Base-by-base conservation (phyloP, 2,888 invertebrate genomes). In the Leptopterna dolabrata region DNA sequence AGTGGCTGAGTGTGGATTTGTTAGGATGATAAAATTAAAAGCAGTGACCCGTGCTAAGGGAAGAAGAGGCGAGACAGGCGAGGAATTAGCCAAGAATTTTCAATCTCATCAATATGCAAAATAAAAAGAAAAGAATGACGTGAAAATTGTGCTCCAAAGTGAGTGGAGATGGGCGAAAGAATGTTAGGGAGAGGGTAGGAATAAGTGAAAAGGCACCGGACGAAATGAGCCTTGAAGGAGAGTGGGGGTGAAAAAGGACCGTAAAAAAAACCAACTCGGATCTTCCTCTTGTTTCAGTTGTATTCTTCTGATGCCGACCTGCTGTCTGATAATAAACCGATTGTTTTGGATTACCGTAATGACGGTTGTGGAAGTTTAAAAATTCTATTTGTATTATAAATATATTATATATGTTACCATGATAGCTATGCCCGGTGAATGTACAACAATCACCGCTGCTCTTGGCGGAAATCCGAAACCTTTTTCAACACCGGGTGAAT, bases 71-170 rank as follows among this genome's bases (percentile, higher is more conserved):
- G 30, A 41, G 41, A 41, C 73, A 36, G 63, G 3, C 63, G 63
- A 63, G 36, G 30, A 78, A 78, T 78, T 78, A 78, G 41, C 43
- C 19, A 47, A 45, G 78, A 78, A 78, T 47, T 47, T 47, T 78
- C 78, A 43, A 78, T 45, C 78, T 78, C 78, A 78, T 78, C 78
- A 78, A 78, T 78, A 78, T 78, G 78, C 78, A 78, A 78, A 78
- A 78, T 78, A 78, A 78, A 78, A 78, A 19, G 78, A 45, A 45
- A 19, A 27, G 78, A 78, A 78, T 43, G 78, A 78, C 78, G 78
- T 78, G 78, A 78, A 78, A 78, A 78, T 41, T 76, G 73, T 41
- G 41, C 36, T 19, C 36, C n/a, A 41, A 41, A 76, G 41, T 41
- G 36, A 76, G 73, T 41, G 41, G 41, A 76, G 73, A 76, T 36